phyloP scores from a whole-genome alignment of 2,113 vertebrate species.

The Gulo gulo region DNA sequence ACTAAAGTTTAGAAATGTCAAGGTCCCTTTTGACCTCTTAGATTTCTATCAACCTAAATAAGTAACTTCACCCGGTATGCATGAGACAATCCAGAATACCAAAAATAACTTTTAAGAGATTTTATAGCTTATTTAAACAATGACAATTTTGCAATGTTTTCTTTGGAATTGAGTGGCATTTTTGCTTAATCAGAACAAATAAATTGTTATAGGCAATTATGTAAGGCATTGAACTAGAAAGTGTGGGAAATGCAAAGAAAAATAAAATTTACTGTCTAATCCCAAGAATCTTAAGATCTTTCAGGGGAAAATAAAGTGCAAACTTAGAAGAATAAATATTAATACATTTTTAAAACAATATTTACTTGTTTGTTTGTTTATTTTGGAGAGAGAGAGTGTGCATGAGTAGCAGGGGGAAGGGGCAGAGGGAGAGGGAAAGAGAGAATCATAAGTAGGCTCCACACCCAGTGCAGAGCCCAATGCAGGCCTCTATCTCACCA shows the following conservation, averaged over 20 bases:
- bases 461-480: not conserved
- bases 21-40: not conserved
- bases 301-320: not conserved
- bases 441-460: not conserved
- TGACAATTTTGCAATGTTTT: not conserved
- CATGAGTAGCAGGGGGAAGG: not conserved
- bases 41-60: not conserved
- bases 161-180: not conserved
- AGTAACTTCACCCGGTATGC: not conserved
- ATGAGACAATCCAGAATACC: not conserved
- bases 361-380: no score
- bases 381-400: not conserved
- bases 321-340: not conserved
- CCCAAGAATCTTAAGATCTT: not conserved
- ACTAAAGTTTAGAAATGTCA: not conserved
- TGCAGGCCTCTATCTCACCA: not conserved
- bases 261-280: not conserved
- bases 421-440: not conserved
- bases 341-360: not conserved
- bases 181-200: constrained; percentile 1
- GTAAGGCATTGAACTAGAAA: not conserved
- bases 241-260: not conserved
- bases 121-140: not conserved
- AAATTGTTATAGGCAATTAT: not conserved
- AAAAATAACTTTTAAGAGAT: not conserved